Conservation (phyloP, 2,113 vertebrate genomes). For the Daboia siamensis region DNA sequence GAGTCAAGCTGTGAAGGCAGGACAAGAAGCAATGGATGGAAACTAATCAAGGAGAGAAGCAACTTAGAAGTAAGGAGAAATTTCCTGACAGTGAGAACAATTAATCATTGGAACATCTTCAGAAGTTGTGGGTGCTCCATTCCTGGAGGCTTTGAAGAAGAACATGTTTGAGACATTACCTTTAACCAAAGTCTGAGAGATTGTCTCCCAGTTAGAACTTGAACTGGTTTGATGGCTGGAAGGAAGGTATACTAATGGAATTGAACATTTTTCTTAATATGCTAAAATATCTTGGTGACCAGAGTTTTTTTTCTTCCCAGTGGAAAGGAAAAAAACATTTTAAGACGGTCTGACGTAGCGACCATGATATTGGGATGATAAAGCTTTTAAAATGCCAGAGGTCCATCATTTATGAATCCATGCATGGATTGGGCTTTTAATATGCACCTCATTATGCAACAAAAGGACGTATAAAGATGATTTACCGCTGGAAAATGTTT, state of each 20-base stretch:
- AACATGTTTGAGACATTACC: not conserved
- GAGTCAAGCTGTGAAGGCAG: no score
- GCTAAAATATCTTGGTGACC: not conserved
- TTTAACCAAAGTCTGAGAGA: not conserved
- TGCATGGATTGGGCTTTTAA: not conserved
- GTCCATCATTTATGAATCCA: conserved; percentile 6
- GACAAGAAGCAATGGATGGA: no score
- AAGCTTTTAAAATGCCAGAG: not conserved
- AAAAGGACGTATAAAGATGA: conserved; percentile 12
- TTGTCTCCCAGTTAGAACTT: not conserved
- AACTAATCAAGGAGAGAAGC: no score
- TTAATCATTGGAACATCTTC: no score
- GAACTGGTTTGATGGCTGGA: not conserved
- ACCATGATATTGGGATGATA: not conserved
- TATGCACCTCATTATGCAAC: conserved; percentile 13
- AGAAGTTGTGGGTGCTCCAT: no score
- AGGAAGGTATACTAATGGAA: not conserved
- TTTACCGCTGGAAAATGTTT: conserved; percentile 16
- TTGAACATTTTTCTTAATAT: not conserved
- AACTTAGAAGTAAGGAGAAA: no score
- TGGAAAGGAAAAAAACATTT: not conserved
- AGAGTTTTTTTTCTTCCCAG: not conserved
- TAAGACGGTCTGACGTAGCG: not conserved
- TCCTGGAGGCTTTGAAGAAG: no score
- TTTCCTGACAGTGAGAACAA: no score